phyloP scores from a whole-genome alignment of 2,113 vertebrate genomes.

The Apodemus speciosus region DNA sequence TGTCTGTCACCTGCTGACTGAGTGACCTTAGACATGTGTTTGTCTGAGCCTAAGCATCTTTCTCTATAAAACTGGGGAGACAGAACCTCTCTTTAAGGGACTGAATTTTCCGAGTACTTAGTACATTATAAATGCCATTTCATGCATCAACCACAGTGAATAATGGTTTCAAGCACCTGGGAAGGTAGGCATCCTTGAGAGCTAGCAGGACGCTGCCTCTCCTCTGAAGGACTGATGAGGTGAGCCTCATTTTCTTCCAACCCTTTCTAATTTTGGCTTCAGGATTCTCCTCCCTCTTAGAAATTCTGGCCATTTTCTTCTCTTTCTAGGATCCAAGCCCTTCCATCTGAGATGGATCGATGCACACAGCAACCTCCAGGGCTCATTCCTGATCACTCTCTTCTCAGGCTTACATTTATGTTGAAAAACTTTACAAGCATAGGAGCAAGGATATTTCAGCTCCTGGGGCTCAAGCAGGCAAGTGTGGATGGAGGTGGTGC shows the following conservation, averaged over 20 bases:
- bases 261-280: not conserved
- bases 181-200: too few relatives aligned
- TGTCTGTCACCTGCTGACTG: not conserved
- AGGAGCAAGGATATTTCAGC: not conserved
- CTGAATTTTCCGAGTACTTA: not conserved
- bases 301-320: not conserved
- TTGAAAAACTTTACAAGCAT: slow-evolving; percentile 23
- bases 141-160: not conserved
- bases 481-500: not conserved
- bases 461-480: not conserved
- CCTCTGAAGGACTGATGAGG: not conserved
- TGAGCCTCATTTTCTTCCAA: not conserved
- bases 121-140: not conserved
- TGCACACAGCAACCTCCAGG: not conserved
- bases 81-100: not conserved
- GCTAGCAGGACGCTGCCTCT: not conserved
- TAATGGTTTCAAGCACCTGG: not conserved
- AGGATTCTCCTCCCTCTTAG: not conserved
- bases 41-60: not conserved
- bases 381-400: not conserved
- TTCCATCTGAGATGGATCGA: not conserved
- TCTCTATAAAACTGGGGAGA: not conserved
- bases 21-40: not conserved
- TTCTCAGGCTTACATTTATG: not conserved
- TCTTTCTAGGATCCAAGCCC: not conserved